Conservation (phyloP, 92 coral and sea anemone genomes). For the Parazoanthus swiftii region DNA sequence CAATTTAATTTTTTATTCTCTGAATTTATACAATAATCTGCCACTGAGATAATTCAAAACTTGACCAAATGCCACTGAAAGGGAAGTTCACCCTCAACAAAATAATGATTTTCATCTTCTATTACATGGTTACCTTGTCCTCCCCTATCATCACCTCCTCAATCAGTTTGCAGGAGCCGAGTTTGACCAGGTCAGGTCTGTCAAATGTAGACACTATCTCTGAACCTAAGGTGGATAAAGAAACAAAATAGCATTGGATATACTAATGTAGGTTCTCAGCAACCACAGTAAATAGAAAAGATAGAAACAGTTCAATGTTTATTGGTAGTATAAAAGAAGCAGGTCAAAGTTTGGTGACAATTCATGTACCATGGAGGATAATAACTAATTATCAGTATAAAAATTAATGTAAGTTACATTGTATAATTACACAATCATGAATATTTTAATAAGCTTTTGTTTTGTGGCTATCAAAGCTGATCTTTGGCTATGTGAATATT, state of each 20-base stretch:
- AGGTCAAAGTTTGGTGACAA: too few relatives aligned
- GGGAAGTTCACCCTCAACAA: not conserved
- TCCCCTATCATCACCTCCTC: slow-evolving; percentile 99
- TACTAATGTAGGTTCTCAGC: not conserved
- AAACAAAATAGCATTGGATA: not conserved
- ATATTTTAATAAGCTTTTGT: not conserved
- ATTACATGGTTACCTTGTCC: slow-evolving; percentile 69
- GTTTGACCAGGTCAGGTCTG: slow-evolving; percentile 91
- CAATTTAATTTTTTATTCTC: too few relatives aligned
- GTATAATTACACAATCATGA: not conserved
- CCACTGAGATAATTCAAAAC: too few relatives aligned
- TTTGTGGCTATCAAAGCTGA: not conserved
- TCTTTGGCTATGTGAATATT: too few relatives aligned
- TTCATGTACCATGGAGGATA: too few relatives aligned
- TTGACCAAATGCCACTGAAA: too few relatives aligned
- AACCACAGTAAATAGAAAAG: too few relatives aligned
- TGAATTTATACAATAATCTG: too few relatives aligned
- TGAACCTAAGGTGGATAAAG: slow-evolving; percentile 60
- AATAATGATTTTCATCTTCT: not conserved
- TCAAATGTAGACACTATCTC: slow-evolving; percentile 99
- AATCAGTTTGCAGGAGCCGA: slow-evolving; percentile 90
- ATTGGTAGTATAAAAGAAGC: not conserved
- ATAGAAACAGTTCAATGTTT: too few relatives aligned
- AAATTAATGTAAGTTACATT: too few relatives aligned
- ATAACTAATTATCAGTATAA: too few relatives aligned